A percentile compares a stretch with the other conserved stretches of the same genome.
phyloP scores from a whole-genome alignment of 2,888 invertebrate genomes.

The Patella pellucida region DNA sequence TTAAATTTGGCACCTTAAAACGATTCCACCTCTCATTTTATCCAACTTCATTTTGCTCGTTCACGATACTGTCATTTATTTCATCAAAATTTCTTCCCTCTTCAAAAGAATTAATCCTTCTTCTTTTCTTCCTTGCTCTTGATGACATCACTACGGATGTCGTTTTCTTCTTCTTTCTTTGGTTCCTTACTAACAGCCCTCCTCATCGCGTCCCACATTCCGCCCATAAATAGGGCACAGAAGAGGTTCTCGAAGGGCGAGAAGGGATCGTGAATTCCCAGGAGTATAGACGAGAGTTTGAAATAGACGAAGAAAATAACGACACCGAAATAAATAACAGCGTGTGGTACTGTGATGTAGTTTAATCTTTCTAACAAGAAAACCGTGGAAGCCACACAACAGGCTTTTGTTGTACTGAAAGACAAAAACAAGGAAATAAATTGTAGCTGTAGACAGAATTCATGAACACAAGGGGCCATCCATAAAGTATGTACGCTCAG shows the following conservation, averaged over 20 bases:
- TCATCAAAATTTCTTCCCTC: too few species aligned
- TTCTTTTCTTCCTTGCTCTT: conserved; percentile 66
- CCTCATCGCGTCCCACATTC: conserved; percentile 97
- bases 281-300: conserved; percentile 92
- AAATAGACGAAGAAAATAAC: conserved; percentile 98
- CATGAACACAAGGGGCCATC: not conserved
- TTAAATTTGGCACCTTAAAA: too few species aligned
- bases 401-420: conserved; percentile 94
- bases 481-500: too few species aligned
- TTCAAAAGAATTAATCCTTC: conserved; percentile 47
- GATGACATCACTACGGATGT: conserved; percentile 50
- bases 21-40: too few species aligned
- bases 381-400: conserved; percentile 92
- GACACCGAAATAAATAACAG: conserved; percentile 96
- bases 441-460: not conserved
- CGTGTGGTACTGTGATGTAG: conserved; percentile 95
- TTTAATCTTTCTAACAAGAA: conserved; percentile 97
- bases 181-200: conserved; percentile 80
- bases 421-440: conserved; percentile 59
- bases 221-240: conserved; percentile 90
- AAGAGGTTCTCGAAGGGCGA: conserved; percentile 98
- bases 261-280: conserved; percentile 99
- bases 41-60: too few species aligned
- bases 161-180: conserved; percentile 51
- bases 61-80: too few species aligned